Percentiles rank a stretch among this genome's conserved stretches.
Evolutionary conservation across 2,113 vertebrate species (phyloP).

Genomic region (Bos javanicus): DNA sequence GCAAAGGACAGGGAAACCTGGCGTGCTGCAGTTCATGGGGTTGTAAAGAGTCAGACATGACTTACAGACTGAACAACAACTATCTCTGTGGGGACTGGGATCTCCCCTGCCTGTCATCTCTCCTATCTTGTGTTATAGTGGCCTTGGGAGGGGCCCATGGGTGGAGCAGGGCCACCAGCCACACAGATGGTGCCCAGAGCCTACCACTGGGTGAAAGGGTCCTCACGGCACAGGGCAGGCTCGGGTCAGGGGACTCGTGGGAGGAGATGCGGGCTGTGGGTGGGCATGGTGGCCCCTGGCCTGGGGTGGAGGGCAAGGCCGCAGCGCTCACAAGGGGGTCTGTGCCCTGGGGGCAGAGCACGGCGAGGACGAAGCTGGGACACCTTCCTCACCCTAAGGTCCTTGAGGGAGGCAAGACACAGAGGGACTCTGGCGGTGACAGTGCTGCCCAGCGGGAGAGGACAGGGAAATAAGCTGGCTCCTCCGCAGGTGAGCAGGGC

Average conservation of each 20-base stretch:
- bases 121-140: not conserved
- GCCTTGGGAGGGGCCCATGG: not conserved
- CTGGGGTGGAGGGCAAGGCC: not conserved
- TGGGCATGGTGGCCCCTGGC: not conserved
- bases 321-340: rapidly evolving
- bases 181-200: not conserved
- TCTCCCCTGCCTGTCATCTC: not conserved
- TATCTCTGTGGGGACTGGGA: not conserved
- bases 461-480: not conserved
- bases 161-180: too few relatives aligned
- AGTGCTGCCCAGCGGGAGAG: rapidly evolving
- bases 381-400: not conserved
- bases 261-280: not conserved
- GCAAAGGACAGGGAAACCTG: not conserved
- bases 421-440: not conserved
- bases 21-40: not conserved
- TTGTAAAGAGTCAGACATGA: not conserved
- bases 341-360: rapidly evolving
- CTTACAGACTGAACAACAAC: not conserved
- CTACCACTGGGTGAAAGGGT: not conserved
- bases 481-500: not conserved
- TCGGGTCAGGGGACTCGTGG: rapidly evolving
- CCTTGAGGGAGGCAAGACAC: not conserved
- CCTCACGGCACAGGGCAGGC: not conserved
- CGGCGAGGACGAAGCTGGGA: not conserved